Conservation (phyloP, 53 echinoderm and acorn worm species). For the Temnopleurus reevesii region DNA sequence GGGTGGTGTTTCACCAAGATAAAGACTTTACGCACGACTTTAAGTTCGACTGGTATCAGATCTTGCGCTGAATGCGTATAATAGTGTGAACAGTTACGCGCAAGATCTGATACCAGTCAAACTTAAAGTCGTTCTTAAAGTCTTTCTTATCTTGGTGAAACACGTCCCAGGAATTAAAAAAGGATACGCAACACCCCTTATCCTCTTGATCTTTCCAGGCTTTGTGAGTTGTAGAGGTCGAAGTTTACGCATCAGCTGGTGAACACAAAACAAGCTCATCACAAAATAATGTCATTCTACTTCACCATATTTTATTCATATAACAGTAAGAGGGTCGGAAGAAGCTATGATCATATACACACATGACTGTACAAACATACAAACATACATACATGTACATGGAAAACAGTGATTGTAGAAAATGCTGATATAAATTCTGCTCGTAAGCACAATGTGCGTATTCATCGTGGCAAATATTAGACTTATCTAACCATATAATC, state of each 20-base stretch:
- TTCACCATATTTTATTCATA: slow-evolving; percentile 60
- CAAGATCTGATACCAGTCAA: background rate
- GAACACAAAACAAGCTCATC: background rate
- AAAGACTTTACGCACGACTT: too few relatives aligned
- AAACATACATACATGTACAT: slow-evolving; percentile 23
- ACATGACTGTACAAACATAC: slow-evolving; percentile 48
- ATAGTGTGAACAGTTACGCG: background rate
- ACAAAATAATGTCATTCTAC: slow-evolving; percentile 5
- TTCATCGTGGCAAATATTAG: slow-evolving; percentile 19
- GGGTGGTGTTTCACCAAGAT: too few relatives aligned
- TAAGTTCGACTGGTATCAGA: too few relatives aligned
- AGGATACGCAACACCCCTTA: too few relatives aligned
- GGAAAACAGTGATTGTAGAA: slow-evolving; percentile 38
- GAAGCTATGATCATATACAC: slow-evolving; percentile 53
- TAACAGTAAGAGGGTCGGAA: slow-evolving; percentile 39
- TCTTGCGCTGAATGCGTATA: too few relatives aligned
- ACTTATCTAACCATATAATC: background rate
- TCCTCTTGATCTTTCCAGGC: too few relatives aligned
- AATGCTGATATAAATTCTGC: slow-evolving; percentile 45
- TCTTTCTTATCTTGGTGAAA: too few relatives aligned
- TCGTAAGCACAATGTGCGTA: background rate
- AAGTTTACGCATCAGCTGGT: too few relatives aligned
- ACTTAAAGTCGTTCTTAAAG: too few relatives aligned
- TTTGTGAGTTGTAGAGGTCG: too few relatives aligned
- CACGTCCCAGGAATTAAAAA: too few relatives aligned